These are phyloP conservation scores for Drosophila anomelani DNA, from an alignment of 2,888 invertebrate species.

Conservation along the genomic window DNA sequence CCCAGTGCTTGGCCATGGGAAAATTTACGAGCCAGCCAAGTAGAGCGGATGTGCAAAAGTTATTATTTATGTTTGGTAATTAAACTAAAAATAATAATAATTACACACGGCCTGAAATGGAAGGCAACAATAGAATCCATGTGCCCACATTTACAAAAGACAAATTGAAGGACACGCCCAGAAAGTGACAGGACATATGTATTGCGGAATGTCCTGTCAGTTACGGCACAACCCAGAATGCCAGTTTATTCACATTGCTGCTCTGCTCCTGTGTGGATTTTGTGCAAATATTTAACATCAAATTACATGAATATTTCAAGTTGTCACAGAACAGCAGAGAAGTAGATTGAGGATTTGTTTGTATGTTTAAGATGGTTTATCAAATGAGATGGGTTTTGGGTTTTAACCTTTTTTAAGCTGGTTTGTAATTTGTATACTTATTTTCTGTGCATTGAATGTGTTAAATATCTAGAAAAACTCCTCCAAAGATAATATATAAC, in stretches of 20 bases:
- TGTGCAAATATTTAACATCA: slow-evolving; percentile 49
- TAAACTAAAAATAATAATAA: slow-evolving; percentile 23
- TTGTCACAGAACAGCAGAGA: slow-evolving; percentile 11
- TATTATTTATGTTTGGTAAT: slow-evolving; percentile 22
- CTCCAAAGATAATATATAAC: neutral
- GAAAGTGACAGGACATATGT: slow-evolving; percentile 54
- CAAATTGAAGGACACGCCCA: slow-evolving; percentile 61
- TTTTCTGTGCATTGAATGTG: neutral
- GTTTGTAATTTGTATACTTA: no score
- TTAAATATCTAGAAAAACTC: neutral
- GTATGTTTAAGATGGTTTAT: neutral
- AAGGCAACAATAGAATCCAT: slow-evolving; percentile 9
- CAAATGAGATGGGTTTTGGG: neutral
- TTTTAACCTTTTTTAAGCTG: neutral
- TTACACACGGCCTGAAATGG: slow-evolving; percentile 1
- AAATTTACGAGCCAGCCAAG: neutral
- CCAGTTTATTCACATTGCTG: slow-evolving; percentile 6
- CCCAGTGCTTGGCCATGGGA: neutral
- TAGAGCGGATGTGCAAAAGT: slow-evolving; percentile 5
- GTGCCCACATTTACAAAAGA: slow-evolving; percentile 2
- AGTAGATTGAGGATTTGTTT: neutral
- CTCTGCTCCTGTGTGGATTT: neutral
- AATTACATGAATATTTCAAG: slow-evolving; percentile 71
- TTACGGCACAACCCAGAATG: neutral
- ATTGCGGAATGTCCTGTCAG: slow-evolving; percentile 39